Evolutionary conservation across 2,888 invertebrate species (phyloP).

Genomic region (Xestia xanthographa): DNA sequence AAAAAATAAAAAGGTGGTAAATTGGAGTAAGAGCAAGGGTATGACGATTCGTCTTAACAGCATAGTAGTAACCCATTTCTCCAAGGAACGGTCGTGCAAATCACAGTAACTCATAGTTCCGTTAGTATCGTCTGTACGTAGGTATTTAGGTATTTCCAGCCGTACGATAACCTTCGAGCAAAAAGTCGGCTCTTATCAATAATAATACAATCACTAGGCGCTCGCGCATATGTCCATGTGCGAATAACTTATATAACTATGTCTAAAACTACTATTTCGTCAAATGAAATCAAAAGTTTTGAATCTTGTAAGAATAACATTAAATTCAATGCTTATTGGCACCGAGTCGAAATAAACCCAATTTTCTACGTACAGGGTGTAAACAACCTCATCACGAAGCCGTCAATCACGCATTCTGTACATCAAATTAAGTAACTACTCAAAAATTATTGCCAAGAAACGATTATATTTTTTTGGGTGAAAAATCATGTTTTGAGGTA

Average conservation of each 20-base stretch:
- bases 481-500: too few relatives aligned
- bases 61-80: conserved; percentile 10
- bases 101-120: conserved; percentile 19
- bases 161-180: conserved; percentile 68
- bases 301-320: neutral
- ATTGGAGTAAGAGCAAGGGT: neutral
- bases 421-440: too few relatives aligned
- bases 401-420: too few relatives aligned
- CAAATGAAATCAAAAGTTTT: neutral
- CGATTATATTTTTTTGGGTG: too few relatives aligned
- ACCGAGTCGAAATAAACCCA: neutral
- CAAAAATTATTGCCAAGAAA: too few relatives aligned
- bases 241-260: conserved; percentile 2
- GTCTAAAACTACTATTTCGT: neutral
- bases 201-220: conserved; percentile 67
- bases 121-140: neutral
- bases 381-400: too few relatives aligned
- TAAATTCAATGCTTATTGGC: neutral
- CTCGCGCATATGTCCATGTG: conserved; percentile 13
- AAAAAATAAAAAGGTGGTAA: too few relatives aligned
- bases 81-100: neutral
- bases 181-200: conserved; percentile 67
- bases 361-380: neutral
- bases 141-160: neutral
- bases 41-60: neutral